Evolutionary conservation across 2,113 vertebrate genomes (phyloP).

Genomic region (Pao palembangensis): DNA sequence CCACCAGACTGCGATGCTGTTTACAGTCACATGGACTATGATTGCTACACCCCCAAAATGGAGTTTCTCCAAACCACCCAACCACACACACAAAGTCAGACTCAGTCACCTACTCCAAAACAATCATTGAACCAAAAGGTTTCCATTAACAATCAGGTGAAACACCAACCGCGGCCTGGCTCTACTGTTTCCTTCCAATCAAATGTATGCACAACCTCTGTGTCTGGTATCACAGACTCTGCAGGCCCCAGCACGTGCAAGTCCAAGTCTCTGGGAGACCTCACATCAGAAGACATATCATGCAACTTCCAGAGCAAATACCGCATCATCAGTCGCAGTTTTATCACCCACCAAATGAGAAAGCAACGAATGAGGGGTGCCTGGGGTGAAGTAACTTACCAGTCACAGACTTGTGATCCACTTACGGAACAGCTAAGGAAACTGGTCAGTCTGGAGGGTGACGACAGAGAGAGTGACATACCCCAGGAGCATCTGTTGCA

Average conservation of each 20-base stretch:
- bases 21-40: conserved; percentile 48
- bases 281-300: conserved; percentile 95
- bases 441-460: conserved; percentile 85
- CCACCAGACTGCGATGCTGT: conserved; percentile 40
- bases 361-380: conserved; percentile 65
- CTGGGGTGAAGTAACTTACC: conserved; percentile 40
- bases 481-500: conserved; percentile 10
- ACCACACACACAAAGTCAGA: conserved; percentile 33
- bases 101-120: conserved; percentile 13
- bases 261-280: conserved; percentile 94
- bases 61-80: conserved; percentile 43
- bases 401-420: conserved; percentile 76
- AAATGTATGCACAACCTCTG: conserved; percentile 17
- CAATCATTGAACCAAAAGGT: conserved; percentile 33
- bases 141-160: not conserved
- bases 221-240: conserved; percentile 22
- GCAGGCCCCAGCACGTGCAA: conserved; percentile 80
- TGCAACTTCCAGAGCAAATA: conserved; percentile 98
- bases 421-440: conserved; percentile 88
- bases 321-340: conserved; percentile 90
- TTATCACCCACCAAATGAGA: conserved; percentile 79
- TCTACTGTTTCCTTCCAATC: conserved; percentile 27
- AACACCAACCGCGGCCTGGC: conserved; percentile 18
- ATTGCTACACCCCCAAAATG: conserved; percentile 23
- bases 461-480: conserved; percentile 64